Base-by-base conservation (phyloP, 2,113 vertebrate species). In the Lathamus discolor region DNA sequence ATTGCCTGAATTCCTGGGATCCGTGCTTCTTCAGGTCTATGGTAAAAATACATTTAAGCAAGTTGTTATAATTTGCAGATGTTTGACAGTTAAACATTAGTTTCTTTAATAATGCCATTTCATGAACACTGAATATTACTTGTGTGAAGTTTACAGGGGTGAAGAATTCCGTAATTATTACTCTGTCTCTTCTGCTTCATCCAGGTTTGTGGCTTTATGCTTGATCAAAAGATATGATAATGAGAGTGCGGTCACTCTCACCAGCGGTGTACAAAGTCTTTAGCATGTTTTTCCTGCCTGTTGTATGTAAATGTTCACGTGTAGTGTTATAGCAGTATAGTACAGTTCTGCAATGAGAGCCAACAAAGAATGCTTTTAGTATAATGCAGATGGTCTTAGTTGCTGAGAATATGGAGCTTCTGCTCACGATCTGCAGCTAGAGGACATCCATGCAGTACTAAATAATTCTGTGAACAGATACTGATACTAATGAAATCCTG, bases 131-230 rank as follows among this genome's bases (percentile, higher is more conserved):
- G 61, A 19, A 3, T 43, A 1, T 57, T 41, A 41, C 29, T 73
- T 61, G 39, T 73, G 57, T 77, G 82, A 66, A 39, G 67, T 62
- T 95, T 10, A 57, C 67, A 35, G 37, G 15, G 59, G 59, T 80
- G 64, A 86, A 63, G 37, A 67, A 70, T 85, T 43, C 79, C 2
- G 0, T 83, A 67, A 70, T 90, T 80, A 62, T 17, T 92, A 10
- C 83, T 95, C 94, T 86, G 64, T 70, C 73, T 92, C 78, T 35
- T 41, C 68, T 92, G 27, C 70, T 83, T 94, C 48, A 57, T n/a
- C 46, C 79, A 67, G 54, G 29, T 79, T 90, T 86, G 76, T 94
- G 88, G 79, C 68, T 93, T 90, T 84, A 27, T 57, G 62, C 77
- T 64, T 48, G 68, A 78, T 94, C 79, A 54, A 85, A 77, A 94